Evolutionary conservation across 2,888 invertebrate genomes (phyloP).

Genomic region (Hypolimnas misippus): DNA sequence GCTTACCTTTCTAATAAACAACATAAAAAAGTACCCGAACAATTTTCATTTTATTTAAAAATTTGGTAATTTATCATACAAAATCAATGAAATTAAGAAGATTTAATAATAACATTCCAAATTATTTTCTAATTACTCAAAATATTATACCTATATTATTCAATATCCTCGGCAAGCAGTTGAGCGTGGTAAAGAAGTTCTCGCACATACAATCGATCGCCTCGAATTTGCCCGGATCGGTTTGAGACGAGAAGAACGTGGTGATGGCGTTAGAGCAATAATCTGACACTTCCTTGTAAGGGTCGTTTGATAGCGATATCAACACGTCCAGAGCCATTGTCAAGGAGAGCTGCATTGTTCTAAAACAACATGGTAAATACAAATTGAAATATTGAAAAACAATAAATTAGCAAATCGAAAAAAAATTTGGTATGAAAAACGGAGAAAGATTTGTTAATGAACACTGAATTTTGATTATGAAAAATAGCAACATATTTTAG

Average conservation of each 20-base stretch:
- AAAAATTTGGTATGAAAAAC: background rate
- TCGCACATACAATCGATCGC: slow-evolving; percentile 84
- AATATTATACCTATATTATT: slow-evolving; percentile 84
- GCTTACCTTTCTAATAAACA: too few species aligned
- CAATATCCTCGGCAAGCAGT: slow-evolving; percentile 86
- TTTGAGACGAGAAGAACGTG: slow-evolving; percentile 53
- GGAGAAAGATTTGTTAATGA: background rate
- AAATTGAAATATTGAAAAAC: background rate
- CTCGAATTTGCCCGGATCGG: slow-evolving; percentile 58
- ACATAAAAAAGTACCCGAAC: too few species aligned
- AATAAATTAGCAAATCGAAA: background rate
- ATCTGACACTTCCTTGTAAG: slow-evolving; percentile 77
- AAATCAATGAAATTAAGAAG: too few species aligned
- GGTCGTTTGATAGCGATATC: slow-evolving; percentile 88
- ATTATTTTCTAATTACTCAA: background rate
- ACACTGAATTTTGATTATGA: background rate
- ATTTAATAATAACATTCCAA: too few species aligned
- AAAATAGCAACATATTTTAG: background rate
- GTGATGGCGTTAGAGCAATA: slow-evolving; percentile 70
- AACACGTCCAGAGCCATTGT: slow-evolving; percentile 87
- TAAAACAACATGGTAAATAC: slow-evolving; percentile 57
- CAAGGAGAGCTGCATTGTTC: slow-evolving; percentile 85
- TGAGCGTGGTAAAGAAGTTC: slow-evolving; percentile 84
- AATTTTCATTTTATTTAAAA: too few species aligned
- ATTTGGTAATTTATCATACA: too few species aligned